Evolutionary conservation across 1,140 invertebrate species (phyloP).

Genomic region (Caerostris extrusa): DNA sequence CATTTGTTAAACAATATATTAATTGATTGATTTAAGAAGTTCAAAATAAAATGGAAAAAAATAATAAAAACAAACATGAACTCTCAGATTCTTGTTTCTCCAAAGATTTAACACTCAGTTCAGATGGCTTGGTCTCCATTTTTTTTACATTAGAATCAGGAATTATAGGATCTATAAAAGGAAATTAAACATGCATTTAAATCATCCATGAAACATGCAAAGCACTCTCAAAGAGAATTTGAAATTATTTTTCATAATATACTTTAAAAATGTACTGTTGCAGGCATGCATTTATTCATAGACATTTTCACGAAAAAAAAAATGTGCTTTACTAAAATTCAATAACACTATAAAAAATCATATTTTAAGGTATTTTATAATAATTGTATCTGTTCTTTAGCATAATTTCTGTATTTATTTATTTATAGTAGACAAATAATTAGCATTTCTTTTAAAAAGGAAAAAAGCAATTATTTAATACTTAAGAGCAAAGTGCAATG

Average conservation of each 20-base stretch:
- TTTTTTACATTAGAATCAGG: slow-evolving; percentile 42
- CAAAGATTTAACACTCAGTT: slow-evolving; percentile 16
- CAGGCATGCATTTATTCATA: no score
- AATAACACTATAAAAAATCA: no score
- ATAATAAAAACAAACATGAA: slow-evolving; percentile 69
- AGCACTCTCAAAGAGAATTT: background rate
- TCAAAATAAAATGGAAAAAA: slow-evolving; percentile 75
- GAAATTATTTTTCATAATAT: background rate
- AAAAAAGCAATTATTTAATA: no score
- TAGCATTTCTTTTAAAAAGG: no score
- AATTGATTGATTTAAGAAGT: background rate
- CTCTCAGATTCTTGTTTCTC: slow-evolving; percentile 18
- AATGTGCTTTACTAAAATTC: no score
- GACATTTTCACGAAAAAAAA: no score
- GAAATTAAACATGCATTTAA: slow-evolving; percentile 67
- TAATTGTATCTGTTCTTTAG: no score
- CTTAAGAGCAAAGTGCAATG: no score
- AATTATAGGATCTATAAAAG: slow-evolving; percentile 60
- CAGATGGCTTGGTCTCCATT: slow-evolving; percentile 19
- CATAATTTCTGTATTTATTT: no score
- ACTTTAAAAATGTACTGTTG: no score
- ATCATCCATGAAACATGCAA: slow-evolving; percentile 30
- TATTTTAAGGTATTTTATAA: no score
- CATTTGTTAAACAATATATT: background rate
- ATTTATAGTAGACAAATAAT: no score